phyloP scores from a whole-genome alignment of 2,888 invertebrate genomes.

The Pemphredon lugubris region DNA sequence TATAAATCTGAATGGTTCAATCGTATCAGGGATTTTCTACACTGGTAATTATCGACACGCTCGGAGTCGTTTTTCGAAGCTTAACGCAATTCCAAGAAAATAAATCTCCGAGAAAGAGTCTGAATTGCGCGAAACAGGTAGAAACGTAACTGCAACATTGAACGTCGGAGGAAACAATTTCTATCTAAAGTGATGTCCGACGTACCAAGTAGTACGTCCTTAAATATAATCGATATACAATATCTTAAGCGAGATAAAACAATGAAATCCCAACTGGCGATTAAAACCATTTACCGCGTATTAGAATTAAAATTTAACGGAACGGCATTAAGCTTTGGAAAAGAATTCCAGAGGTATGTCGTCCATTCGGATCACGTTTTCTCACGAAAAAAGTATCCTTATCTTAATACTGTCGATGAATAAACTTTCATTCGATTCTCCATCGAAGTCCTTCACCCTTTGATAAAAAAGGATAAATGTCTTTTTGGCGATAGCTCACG shows the following conservation, averaged over 20 bases:
- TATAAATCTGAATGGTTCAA: conserved; percentile 37
- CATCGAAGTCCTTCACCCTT: conserved; percentile 48
- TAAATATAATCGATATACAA: too few species aligned
- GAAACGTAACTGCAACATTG: too few species aligned
- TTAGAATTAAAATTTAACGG: too few species aligned
- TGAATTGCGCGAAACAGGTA: too few species aligned
- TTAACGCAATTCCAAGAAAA: conserved; percentile 5
- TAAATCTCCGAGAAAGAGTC: too few species aligned
- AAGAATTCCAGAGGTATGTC: conserved; percentile 9
- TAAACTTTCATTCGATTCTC: conserved; percentile 57
- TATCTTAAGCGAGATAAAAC: too few species aligned
- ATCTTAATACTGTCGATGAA: conserved; percentile 55
- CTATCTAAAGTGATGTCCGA: too few species aligned
- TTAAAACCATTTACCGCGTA: too few species aligned
- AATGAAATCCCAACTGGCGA: too few species aligned
- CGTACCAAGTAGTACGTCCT: too few species aligned
- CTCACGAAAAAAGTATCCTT: conserved; percentile 29
- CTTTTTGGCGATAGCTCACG: conserved; percentile 43
- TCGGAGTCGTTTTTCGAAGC: conserved; percentile 22
- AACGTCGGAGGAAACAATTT: too few species aligned
- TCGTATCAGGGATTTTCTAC: conserved; percentile 30
- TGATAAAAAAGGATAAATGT: conserved; percentile 47
- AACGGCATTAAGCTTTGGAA: too few species aligned
- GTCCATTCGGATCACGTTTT: conserved; percentile 19
- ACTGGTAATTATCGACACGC: conserved; percentile 29